Conservation (phyloP, 2,113 vertebrate species). For the Deroptyus accipitrinus region DNA sequence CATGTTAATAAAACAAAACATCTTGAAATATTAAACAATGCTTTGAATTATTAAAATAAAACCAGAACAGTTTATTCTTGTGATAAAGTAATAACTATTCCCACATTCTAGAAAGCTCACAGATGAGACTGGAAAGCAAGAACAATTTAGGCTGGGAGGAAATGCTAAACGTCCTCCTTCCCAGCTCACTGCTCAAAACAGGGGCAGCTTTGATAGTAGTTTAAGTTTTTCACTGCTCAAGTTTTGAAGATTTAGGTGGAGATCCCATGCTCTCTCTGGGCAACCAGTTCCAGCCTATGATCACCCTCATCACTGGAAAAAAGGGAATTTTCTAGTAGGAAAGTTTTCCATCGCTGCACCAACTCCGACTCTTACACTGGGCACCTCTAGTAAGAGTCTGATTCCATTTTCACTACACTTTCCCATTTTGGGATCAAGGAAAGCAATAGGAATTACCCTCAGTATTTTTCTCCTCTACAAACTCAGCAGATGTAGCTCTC, state of each 20-base stretch:
- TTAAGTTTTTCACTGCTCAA: background rate
- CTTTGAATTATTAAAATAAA: slow-evolving; percentile 50
- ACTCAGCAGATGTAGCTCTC: background rate
- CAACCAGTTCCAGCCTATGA: background rate
- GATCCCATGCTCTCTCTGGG: accelerated
- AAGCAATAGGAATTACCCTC: background rate
- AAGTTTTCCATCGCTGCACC: background rate
- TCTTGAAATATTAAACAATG: slow-evolving; percentile 20
- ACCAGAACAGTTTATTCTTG: background rate
- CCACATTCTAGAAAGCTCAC: background rate
- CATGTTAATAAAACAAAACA: background rate
- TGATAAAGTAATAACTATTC: background rate
- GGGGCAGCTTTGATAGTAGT: background rate
- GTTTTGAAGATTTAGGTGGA: background rate
- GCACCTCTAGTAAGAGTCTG: background rate
- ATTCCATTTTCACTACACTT: background rate
- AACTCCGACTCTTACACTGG: accelerated
- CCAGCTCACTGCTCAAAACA: background rate
- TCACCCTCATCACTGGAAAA: background rate
- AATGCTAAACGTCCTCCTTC: background rate
- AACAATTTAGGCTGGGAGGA: background rate
- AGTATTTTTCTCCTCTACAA: background rate
- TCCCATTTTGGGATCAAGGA: background rate
- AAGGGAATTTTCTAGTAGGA: background rate
- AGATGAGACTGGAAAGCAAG: background rate